Percentiles rank a stretch among this genome's conserved stretches.
Conservation (phyloP, 2,888 invertebrate genomes). For the Ochropleura plecta region DNA sequence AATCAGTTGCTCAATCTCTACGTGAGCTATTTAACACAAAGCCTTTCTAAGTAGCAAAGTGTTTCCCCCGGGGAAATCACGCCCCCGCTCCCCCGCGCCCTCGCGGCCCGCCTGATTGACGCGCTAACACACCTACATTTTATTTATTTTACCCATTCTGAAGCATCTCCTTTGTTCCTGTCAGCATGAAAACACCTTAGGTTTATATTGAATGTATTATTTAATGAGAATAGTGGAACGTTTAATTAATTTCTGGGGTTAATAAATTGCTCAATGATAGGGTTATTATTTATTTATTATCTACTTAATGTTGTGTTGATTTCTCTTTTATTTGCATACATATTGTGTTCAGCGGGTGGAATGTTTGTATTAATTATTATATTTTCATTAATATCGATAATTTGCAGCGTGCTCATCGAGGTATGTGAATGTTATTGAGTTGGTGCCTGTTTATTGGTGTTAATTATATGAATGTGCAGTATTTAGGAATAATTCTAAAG, state of each 20-base stretch:
- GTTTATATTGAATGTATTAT: slow-evolving; percentile 46
- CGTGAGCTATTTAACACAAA: slow-evolving; percentile 34
- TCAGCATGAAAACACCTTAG: slow-evolving; percentile 27
- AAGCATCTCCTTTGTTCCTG: slow-evolving; percentile 49
- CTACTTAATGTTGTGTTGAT: background rate
- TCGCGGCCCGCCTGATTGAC: slow-evolving; percentile 48
- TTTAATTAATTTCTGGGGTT: slow-evolving; percentile 10
- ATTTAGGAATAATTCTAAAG: background rate
- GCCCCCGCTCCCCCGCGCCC: background rate
- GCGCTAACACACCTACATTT: slow-evolving; percentile 49
- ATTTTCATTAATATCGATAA: slow-evolving; percentile 41
- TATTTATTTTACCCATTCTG: slow-evolving; percentile 53
- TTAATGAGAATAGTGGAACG: background rate
- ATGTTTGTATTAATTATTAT: slow-evolving; percentile 30
- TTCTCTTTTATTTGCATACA: slow-evolving; percentile 27
- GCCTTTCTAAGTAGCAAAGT: slow-evolving; percentile 12
- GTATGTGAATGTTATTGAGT: background rate
- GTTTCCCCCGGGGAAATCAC: slow-evolving; percentile 61
- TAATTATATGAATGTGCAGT: background rate
- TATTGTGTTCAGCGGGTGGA: slow-evolving; percentile 28
- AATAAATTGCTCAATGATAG: background rate
- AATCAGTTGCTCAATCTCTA: slow-evolving; percentile 20
- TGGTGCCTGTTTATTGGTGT: background rate
- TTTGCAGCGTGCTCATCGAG: slow-evolving; percentile 6
- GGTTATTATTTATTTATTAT: background rate